Conservation (phyloP, 2,113 vertebrate genomes). For the Cyanoderma ruficeps region DNA sequence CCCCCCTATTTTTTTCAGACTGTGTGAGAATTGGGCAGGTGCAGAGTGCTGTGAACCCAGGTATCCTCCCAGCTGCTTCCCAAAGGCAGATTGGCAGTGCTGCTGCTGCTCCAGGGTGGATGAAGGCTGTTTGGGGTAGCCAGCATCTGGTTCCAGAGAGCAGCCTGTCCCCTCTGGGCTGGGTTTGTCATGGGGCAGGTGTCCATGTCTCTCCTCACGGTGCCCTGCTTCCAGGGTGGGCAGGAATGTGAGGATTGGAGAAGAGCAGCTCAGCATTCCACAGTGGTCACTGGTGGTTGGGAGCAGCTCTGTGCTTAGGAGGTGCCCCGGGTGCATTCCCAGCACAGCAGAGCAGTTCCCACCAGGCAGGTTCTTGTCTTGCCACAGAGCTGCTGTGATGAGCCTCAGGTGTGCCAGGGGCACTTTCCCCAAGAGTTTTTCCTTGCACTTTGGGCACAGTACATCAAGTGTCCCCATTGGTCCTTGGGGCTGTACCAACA, state of each 20-base stretch:
- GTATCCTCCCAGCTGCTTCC: neutral
- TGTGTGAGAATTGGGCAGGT: neutral
- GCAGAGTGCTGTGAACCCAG: neutral
- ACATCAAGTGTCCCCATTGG: rapidly evolving
- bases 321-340: no score
- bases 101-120: neutral
- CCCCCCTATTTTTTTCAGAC: rapidly evolving
- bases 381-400: rapidly evolving
- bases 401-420: rapidly evolving
- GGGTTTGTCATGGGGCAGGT: neutral
- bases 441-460: neutral
- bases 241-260: rapidly evolving
- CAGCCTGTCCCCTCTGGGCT: neutral
- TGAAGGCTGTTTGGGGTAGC: neutral
- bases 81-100: neutral
- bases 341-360: neutral
- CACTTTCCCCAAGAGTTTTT: neutral
- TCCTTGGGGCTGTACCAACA: neutral
- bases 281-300: neutral
- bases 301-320: neutral
- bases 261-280: no score
- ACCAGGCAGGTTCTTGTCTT: neutral
- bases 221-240: rapidly evolving
- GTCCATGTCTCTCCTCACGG: rapidly evolving
- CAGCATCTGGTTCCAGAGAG: neutral